Percentiles rank a stretch among this genome's conserved stretches.
These are phyloP conservation scores for Augochlora pura DNA, from an alignment of 1,140 invertebrate species.

Conservation along the genomic window DNA sequence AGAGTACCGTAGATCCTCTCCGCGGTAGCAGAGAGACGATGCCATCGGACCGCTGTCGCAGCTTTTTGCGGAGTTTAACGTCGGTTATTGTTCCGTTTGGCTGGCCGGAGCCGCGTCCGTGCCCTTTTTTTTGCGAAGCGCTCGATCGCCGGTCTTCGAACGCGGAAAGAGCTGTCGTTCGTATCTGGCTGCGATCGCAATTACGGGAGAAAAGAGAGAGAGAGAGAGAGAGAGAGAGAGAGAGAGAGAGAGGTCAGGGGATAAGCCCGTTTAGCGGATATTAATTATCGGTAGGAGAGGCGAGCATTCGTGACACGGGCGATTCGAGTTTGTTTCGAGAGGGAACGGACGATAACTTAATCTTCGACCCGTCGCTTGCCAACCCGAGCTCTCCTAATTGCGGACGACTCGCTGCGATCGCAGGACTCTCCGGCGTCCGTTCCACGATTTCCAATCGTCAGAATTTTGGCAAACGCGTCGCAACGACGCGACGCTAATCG, in stretches of 20 bases:
- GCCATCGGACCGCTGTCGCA: no score
- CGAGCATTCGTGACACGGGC: background rate
- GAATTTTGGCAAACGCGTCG: background rate
- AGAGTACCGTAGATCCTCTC: no score
- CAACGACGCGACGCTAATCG: background rate
- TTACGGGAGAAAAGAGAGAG: background rate
- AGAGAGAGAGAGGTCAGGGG: no score
- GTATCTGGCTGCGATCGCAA: background rate
- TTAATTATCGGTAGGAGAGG: slow-evolving; percentile 8
- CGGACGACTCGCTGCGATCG: background rate
- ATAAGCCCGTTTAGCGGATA: no score
- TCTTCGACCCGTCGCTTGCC: background rate
- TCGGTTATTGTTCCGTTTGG: background rate
- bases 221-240: no score
- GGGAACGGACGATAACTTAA: slow-evolving; percentile 20
- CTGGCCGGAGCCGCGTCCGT: background rate
- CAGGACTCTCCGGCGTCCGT: background rate
- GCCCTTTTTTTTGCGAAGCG: no score
- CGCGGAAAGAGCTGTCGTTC: background rate
- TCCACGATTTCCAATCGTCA: background rate
- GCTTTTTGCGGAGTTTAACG: background rate
- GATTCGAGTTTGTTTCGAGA: background rate
- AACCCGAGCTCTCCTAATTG: background rate
- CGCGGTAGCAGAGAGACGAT: no score
- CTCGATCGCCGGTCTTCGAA: background rate